phyloP scores from a whole-genome alignment of 1,140 invertebrate species.

The Colletes gigas region DNA sequence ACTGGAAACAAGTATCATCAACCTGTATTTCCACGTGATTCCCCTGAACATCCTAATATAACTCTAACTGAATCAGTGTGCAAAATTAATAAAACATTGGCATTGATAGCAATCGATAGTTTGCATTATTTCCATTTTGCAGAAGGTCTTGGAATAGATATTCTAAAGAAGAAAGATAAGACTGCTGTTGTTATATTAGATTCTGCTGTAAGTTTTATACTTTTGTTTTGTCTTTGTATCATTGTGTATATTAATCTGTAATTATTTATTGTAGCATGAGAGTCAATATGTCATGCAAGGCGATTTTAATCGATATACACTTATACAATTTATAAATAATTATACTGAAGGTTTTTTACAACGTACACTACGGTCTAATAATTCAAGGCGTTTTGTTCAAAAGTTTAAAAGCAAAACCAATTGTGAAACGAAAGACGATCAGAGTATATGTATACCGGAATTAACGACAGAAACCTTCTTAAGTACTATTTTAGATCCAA shows the following conservation, averaged over 20 bases:
- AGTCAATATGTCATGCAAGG: slow-evolving; percentile 85
- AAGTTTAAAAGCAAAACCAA: slow-evolving; percentile 65
- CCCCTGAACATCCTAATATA: slow-evolving; percentile 36
- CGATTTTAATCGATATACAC: slow-evolving; percentile 81
- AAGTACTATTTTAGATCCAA: slow-evolving; percentile 76
- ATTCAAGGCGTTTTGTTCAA: slow-evolving; percentile 59
- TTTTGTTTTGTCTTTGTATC: slow-evolving; percentile 6
- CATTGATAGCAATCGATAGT: slow-evolving; percentile 88
- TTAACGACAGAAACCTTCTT: slow-evolving; percentile 82
- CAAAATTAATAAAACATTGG: slow-evolving; percentile 85
- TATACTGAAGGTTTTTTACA: slow-evolving; percentile 83
- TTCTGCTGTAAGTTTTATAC: slow-evolving; percentile 83
- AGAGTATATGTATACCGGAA: slow-evolving; percentile 81
- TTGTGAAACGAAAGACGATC: slow-evolving; percentile 55
- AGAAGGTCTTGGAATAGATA: slow-evolving; percentile 86
- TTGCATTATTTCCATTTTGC: slow-evolving; percentile 87
- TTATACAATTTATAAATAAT: slow-evolving; percentile 85
- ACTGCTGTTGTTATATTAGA: slow-evolving; percentile 88
- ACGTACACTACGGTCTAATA: slow-evolving; percentile 79
- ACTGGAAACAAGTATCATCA: slow-evolving; percentile 74
- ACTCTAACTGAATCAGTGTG: slow-evolving; percentile 81
- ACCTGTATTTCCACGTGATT: slow-evolving; percentile 69
- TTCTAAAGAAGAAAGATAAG: slow-evolving; percentile 83
- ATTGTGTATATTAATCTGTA: slow-evolving; percentile 11
- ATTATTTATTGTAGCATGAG: slow-evolving; percentile 83